phyloP scores from a whole-genome alignment of 1,140 invertebrate genomes.

The Nylanderia fulva region DNA sequence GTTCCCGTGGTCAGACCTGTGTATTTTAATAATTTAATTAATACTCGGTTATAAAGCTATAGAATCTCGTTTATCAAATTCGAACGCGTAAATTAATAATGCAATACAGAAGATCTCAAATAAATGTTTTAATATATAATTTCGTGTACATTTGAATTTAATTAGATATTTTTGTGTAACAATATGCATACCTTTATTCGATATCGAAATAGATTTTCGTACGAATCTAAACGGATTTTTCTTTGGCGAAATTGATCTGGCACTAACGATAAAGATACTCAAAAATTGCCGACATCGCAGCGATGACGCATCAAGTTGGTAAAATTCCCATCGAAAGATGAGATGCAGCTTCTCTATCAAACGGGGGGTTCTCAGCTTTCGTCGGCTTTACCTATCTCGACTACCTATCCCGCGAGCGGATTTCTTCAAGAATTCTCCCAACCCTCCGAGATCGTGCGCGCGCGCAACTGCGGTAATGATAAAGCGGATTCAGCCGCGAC shows the following conservation, averaged over 20 bases:
- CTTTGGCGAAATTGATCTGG: neutral
- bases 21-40: neutral
- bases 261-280: neutral
- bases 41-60: neutral
- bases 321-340: neutral
- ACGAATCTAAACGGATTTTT: neutral
- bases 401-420: constrained; percentile 23
- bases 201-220: neutral
- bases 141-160: neutral
- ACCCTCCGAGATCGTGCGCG: constrained; percentile 38
- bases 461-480: constrained; percentile 52
- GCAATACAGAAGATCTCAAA: neutral
- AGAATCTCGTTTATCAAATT: neutral
- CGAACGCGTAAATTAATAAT: neutral
- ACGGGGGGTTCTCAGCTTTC: constrained; percentile 21
- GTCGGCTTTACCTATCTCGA: constrained; percentile 49
- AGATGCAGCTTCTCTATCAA: constrained; percentile 23
- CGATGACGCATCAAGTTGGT: constrained; percentile 1
- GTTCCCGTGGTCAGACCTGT: neutral
- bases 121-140: neutral
- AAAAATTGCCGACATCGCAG: neutral
- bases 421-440: constrained; percentile 52
- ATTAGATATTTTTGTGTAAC: neutral
- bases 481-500: constrained; percentile 56
- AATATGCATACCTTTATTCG: neutral